Evolutionary conservation across 2,797 vertebrate species (phyloP), one percentile per base, ranked within the genome.

Genomic region (Phrynocephalus vlangalii): DNA sequence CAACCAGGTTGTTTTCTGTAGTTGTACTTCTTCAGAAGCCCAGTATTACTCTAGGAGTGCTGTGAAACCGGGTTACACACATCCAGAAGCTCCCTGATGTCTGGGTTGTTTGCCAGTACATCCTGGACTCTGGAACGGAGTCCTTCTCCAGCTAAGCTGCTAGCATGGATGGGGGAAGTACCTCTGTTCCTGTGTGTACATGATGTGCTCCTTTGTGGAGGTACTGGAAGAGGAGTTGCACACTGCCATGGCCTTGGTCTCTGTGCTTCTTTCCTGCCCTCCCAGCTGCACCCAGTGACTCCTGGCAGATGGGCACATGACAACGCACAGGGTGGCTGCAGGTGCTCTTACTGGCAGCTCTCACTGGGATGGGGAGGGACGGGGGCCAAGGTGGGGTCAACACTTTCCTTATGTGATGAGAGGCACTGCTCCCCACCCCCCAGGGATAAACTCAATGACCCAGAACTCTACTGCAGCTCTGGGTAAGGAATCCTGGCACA

Each of bases 331-430:
- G 20, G 80, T 3, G 30, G 60, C 24, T n/a, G 52, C 63, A 77
- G 10, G 73, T 63, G 3, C 52, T 76, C 28, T 87, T 82, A 67
- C 91, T 89, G 78, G 90, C 90, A 52, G 79, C 71, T 28, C 10
- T 75, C 9, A 6, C 26, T n/a, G 10, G 50, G 70, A 38, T 5
- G 24, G 30, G 28, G 28, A 24, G 5, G 71, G 71, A 24, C 2
- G 5, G 30, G 4, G 33, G 44, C 22, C 20, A 52, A 22, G n/a
- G 10, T 10, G 30, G 1, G 28, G 16, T 18, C 28, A 6, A 1
- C 7, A 56, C 2, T 56, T 56, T 13, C 52, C 52, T 56, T 56
- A 56, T 13, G 9, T 9, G 52, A 13, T 56, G 9, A 56, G 52
- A 56, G 52, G 13, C 52, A 26, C 26, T 68, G 22, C 67, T 68